phyloP scores from a whole-genome alignment of 2,113 vertebrate genomes.

The Pelvicachromis taeniatus region DNA sequence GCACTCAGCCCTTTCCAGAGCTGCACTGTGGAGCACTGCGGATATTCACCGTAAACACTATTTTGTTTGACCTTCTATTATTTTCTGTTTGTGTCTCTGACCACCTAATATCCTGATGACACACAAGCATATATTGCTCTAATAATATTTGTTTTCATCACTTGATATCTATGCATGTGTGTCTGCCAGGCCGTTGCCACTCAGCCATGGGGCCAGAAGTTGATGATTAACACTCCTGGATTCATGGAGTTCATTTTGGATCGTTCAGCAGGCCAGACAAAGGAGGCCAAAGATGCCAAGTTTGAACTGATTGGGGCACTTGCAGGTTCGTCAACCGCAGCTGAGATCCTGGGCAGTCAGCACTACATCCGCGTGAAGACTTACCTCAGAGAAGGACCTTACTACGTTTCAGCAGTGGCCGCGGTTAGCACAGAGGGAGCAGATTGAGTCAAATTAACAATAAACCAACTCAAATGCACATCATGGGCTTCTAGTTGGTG shows the following conservation, averaged over 20 bases:
- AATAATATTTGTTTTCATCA: background rate
- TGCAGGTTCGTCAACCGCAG: slow-evolving; percentile 78
- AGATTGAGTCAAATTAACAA: slow-evolving; percentile 68
- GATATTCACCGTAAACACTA: slow-evolving; percentile 83
- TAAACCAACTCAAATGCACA: background rate
- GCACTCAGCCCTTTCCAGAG: slow-evolving; percentile 91
- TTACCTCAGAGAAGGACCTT: slow-evolving; percentile 88
- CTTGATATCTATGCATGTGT: background rate
- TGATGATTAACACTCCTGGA: slow-evolving; percentile 87
- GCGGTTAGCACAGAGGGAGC: slow-evolving; percentile 86
- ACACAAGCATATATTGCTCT: background rate
- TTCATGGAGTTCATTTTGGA: slow-evolving; percentile 93
- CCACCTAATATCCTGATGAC: background rate
- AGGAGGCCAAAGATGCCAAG: slow-evolving; percentile 91
- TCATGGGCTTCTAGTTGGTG: background rate
- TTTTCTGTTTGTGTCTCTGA: background rate
- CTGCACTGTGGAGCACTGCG: slow-evolving; percentile 84
- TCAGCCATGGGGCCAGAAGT: slow-evolving; percentile 89
- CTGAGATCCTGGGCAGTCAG: slow-evolving; percentile 84
- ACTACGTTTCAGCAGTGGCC: slow-evolving; percentile 84
- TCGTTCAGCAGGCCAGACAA: slow-evolving; percentile 84
- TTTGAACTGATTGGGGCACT: slow-evolving; percentile 90
- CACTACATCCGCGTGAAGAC: slow-evolving; percentile 85
- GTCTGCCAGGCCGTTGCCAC: slow-evolving; percentile 82
- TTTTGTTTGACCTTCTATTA: background rate